Evolutionary conservation across 2,888 invertebrate genomes (phyloP).

Genomic region (Macrophya alboannulata): DNA sequence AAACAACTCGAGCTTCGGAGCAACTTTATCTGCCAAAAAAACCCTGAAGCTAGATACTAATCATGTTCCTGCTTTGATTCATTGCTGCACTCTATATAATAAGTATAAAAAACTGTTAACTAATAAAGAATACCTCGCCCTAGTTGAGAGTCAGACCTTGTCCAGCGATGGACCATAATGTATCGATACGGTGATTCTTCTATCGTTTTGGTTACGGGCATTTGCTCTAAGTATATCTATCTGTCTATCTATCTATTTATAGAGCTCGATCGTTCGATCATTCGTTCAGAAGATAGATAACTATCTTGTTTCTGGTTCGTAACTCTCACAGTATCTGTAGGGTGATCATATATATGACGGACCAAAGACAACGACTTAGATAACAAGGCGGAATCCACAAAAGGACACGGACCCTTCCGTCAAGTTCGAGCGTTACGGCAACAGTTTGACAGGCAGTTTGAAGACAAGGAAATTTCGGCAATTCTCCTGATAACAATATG

Average conservation of each 20-base stretch:
- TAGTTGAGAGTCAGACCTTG: not conserved
- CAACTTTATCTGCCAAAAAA: not conserved
- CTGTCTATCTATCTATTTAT: slow-evolving; percentile 2
- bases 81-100: not conserved
- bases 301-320: not conserved
- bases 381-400: not conserved
- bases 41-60: not conserved
- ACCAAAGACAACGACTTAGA: not conserved
- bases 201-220: not conserved
- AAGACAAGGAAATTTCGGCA: not conserved
- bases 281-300: not conserved
- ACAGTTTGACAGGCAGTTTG: not conserved
- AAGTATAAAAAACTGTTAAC: not conserved
- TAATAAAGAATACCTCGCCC: not conserved
- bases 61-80: not conserved
- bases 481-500: not conserved
- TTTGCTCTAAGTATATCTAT: not conserved
- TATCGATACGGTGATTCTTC: not conserved
- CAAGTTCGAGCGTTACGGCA: not conserved
- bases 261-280: not conserved
- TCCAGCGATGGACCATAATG: not conserved
- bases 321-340: not conserved
- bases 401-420: slow-evolving; percentile 1
- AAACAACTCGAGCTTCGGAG: not conserved
- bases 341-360: not conserved